These are phyloP conservation scores for Myotis planiceps DNA, from an alignment of 2,797 vertebrate species.

Conservation along the genomic window DNA sequence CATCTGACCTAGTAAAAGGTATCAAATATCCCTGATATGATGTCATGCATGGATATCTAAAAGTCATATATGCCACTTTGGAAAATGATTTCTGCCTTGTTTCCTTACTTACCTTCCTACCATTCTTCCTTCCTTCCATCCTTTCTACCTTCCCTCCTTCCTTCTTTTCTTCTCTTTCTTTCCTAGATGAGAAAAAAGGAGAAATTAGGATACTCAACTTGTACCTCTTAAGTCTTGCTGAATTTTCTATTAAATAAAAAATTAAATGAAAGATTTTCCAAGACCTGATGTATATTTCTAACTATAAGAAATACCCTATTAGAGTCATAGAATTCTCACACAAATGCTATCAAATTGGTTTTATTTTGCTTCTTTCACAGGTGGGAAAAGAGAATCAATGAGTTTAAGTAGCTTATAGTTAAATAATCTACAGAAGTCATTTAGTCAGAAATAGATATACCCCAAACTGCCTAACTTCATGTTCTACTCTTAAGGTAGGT, in stretches of 20 bases:
- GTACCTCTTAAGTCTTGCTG: background rate
- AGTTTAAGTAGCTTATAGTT: background rate
- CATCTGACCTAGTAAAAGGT: background rate
- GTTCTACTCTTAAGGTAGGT: background rate
- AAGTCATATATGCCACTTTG: background rate
- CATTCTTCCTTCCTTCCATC: fast-evolving
- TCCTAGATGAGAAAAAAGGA: background rate
- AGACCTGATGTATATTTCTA: background rate
- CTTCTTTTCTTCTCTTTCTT: background rate
- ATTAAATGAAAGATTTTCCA: background rate
- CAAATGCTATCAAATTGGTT: background rate
- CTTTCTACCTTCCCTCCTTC: background rate
- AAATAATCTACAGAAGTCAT: background rate
- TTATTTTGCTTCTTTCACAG: background rate
- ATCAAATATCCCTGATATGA: background rate
- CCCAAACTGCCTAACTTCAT: background rate
- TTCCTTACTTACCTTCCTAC: background rate
- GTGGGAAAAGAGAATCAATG: background rate
- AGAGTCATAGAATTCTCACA: background rate
- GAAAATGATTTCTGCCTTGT: background rate
- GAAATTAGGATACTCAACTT: background rate
- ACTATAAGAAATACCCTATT: background rate
- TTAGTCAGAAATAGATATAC: background rate
- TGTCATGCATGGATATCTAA: background rate
- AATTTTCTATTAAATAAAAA: background rate